Percentiles rank a stretch among this genome's conserved stretches.
Conservation (phyloP, 2,113 vertebrate genomes). For the Cichladusa arquata region DNA sequence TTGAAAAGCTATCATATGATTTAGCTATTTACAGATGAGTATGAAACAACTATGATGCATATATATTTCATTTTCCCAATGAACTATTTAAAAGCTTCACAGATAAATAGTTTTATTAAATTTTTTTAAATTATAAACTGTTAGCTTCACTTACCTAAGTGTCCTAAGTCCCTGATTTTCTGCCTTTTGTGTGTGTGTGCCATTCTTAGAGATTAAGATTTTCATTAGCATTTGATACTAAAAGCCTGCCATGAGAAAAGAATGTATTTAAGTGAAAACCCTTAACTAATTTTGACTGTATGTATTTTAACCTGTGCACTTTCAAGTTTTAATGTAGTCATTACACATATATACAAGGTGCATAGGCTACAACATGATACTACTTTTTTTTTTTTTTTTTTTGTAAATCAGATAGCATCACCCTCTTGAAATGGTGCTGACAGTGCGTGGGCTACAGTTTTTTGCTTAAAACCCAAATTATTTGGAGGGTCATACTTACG, state of each 20-base stretch:
- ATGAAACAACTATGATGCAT: not conserved
- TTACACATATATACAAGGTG: not conserved
- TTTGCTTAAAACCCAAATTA: not conserved
- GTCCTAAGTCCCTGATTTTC: not conserved
- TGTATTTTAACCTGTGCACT: not conserved
- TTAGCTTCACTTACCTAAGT: not conserved
- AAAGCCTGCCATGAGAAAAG: too few species aligned
- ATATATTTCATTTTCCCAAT: not conserved
- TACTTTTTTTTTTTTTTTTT: not conserved
- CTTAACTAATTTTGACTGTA: not conserved
- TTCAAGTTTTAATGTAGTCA: not conserved
- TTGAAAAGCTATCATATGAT: constrained; percentile 54
- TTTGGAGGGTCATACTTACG: not conserved
- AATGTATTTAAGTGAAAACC: too few species aligned
- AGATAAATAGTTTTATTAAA: not conserved
- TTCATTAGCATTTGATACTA: not conserved
- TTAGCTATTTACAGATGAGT: constrained; percentile 42
- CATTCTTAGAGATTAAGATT: not conserved
- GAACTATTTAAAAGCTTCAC: not conserved
- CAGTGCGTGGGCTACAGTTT: not conserved
- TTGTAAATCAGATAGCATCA: not conserved
- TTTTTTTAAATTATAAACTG: not conserved
- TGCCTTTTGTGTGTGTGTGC: not conserved
- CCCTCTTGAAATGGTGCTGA: not conserved
- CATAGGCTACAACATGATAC: not conserved